Base-by-base conservation (phyloP, 1,140 invertebrate species). In the Drosophila nikananu region DNA sequence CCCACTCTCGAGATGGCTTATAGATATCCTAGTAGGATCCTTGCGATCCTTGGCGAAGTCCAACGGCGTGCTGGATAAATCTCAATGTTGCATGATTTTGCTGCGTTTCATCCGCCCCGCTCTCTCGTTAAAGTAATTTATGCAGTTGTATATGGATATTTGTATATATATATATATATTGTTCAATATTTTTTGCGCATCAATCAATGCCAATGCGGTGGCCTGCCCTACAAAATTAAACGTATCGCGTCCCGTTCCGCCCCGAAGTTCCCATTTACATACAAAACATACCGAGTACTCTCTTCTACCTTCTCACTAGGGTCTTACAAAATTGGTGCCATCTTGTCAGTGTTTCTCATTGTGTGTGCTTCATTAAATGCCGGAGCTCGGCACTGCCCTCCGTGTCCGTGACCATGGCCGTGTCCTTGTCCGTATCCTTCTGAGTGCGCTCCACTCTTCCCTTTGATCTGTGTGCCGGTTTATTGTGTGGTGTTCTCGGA, bases 71-170 rank as follows among this genome's bases (percentile, higher is more conserved):
- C 64, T 89, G 84, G 84, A 89, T 83, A 89, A 89, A 89, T 84
- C 70, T 89, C 84, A 90, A 90, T 89, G 81, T 84, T 57, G 78
- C 84, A 89, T 89, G 84, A 89, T 89, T 90, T 89, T 90, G 84
- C 46, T 81, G 84, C 81, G 81, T 44, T 64, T 48, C 42, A n/a
- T 52, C 49, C 62, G 41, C 27, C 9, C 17, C 49, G 25, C 49
- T 52, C 27, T 27, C n/a, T 58, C 76, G 64, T 75, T 81, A 87
- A 90, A 87, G 81, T 87, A 79, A 79, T 79, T 79, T 79, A 87
- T 80, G 61, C 77, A 68, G 59, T 89, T 87, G 77, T 87, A 89
- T 87, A 84, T 77, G 71, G 80, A 87, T 83, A 83, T 55, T 41
- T 76, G 59, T 76, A 55, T 82, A 57, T 77, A 64, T 78, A 44